These are phyloP conservation scores for Drosophila atroscutellata DNA, from an alignment of 2,888 invertebrate species.

Conservation along the genomic window DNA sequence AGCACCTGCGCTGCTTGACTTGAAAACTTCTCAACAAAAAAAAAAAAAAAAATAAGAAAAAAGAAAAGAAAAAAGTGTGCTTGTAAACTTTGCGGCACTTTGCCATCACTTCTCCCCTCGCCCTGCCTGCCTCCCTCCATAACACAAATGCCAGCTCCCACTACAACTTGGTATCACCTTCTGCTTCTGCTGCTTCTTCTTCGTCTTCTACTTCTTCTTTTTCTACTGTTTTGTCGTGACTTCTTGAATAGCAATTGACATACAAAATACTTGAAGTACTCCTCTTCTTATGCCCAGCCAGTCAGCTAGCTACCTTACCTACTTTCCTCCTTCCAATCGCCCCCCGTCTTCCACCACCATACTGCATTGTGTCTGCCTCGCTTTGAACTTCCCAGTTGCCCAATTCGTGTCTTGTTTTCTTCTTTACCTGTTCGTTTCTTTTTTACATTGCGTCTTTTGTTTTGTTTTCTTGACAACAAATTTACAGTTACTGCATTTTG, in stretches of 20 bases:
- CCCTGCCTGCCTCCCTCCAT: background rate
- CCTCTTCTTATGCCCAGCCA: constrained; percentile 23
- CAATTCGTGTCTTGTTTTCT: constrained; percentile 44
- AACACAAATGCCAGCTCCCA: constrained; percentile 11
- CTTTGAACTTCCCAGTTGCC: constrained; percentile 38
- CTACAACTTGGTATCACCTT: constrained; percentile 24
- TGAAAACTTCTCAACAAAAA: constrained; percentile 35
- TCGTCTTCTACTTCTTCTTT: background rate
- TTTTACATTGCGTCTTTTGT: constrained; percentile 19
- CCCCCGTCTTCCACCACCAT: fast-evolving
- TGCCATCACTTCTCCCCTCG: background rate
- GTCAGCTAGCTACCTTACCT: constrained; percentile 25
- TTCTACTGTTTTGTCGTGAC: constrained; percentile 61
- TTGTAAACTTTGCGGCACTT: constrained; percentile 57
- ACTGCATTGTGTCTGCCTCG: background rate
- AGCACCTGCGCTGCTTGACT: constrained; percentile 19
- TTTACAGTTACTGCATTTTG: constrained; percentile 53
- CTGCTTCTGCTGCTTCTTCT: constrained; percentile 6
- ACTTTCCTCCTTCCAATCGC: constrained; percentile 1
- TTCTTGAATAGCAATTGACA: constrained; percentile 79
- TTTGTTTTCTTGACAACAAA: constrained; percentile 43
- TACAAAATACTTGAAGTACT: constrained; percentile 73
- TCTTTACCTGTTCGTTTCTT: constrained; percentile 20
- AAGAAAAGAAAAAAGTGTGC: constrained; percentile 17
- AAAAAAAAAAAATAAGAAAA: background rate